Evolutionary conservation across 2,797 vertebrate genomes (phyloP), one percentile per base, ranked within the genome.

Genomic region (Falco berigora): DNA sequence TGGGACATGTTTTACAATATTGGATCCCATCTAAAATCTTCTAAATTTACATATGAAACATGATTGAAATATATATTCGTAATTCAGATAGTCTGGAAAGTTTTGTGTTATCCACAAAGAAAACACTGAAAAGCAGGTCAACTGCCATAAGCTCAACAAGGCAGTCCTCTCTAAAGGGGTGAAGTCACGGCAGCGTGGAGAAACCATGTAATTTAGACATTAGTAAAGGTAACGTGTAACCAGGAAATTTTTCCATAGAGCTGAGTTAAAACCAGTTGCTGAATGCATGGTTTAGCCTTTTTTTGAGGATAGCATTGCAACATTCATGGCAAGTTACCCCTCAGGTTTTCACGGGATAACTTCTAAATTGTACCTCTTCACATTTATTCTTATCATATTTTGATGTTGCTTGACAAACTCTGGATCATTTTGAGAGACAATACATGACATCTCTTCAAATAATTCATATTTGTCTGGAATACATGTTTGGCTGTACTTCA

Each of bases 1-100:
- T 94, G 93, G 92, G 93, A 96, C 95, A 55, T 95, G 96, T 96
- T 95, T 96, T 96, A 96, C 95, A 96, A 90, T 82, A 87, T 47
- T 94, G 84, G 53, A 76, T 93, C 85, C 80, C 68, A 88, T 80
- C 86, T 89, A 53, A 95, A 92, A 94, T 91, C 40, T 90, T 92
- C 68, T 62, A 74, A n/a, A 94, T 95, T 94, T 91, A 74, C 96
- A 92, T 96, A 92, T 68, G 90, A 94, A 94, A 71, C 68, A 76
- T 44, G 56, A 87, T 40, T 76, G 86, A 89, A 92, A 94, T 55
- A 83, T 61, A 82, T 53, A 88, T 23, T 76, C 38, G 52, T 71
- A 91, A 76, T 80, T 92, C 86, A 85, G 58, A 61, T 62, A 58
- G 38, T 72, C 86, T 62, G 81, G 32, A 74, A 96, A 96, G 59